Percentiles rank a stretch among this genome's conserved stretches.
Conservation (phyloP, 1,140 invertebrate genomes). For the Drepana arcuata region DNA sequence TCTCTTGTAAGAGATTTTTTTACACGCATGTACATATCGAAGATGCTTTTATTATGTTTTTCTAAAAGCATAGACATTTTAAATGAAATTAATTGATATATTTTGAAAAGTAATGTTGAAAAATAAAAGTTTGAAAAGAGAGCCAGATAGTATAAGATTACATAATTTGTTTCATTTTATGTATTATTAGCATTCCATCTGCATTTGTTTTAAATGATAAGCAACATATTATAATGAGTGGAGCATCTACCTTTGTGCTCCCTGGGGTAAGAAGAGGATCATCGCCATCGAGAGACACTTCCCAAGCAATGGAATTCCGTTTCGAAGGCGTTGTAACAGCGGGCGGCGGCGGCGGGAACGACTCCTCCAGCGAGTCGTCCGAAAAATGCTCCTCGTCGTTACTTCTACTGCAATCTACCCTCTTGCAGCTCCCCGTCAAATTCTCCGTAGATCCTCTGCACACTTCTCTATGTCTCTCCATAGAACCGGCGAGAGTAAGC, state of each 20-base stretch:
- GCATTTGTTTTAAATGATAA: too few relatives aligned
- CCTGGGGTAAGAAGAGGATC: conserved; percentile 80
- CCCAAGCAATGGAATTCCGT: conserved; percentile 85
- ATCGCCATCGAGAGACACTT: conserved; percentile 81
- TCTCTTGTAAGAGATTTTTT: too few relatives aligned
- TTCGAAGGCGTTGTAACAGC: conserved; percentile 75
- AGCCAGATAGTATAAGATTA: too few relatives aligned
- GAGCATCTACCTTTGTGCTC: conserved; percentile 77
- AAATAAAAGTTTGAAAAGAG: too few relatives aligned
- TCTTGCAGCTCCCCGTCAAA: conserved; percentile 47
- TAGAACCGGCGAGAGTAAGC: conserved; percentile 77
- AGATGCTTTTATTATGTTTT: too few relatives aligned
- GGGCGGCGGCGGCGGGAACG: conserved; percentile 75
- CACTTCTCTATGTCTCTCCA: conserved; percentile 84
- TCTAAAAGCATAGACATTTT: too few relatives aligned
- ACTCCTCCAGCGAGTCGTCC: conserved; percentile 85
- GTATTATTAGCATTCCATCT: too few relatives aligned
- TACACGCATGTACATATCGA: too few relatives aligned
- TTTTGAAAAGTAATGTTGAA: too few relatives aligned
- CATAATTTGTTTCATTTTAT: not conserved
- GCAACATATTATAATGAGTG: too few relatives aligned
- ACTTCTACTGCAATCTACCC: conserved; percentile 45
- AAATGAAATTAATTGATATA: too few relatives aligned
- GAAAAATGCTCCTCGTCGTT: conserved; percentile 84
- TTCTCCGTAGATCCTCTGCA: conserved; percentile 73